Evolutionary conservation across 1,140 invertebrate species (phyloP).

Genomic region (Apis florea): DNA sequence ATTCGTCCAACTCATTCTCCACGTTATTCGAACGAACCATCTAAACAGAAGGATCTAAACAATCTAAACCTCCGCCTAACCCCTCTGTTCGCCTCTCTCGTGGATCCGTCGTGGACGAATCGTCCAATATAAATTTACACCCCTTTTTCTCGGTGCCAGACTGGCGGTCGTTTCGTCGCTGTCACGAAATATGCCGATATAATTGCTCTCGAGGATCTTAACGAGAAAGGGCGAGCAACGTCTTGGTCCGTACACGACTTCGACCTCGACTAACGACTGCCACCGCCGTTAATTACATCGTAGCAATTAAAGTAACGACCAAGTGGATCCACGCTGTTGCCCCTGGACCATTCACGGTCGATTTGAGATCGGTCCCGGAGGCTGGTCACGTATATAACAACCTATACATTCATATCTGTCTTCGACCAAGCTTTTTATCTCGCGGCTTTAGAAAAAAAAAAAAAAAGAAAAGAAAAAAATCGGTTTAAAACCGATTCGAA

Average conservation of each 20-base stretch:
- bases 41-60: background rate
- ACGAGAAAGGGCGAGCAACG: background rate
- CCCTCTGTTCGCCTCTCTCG: background rate
- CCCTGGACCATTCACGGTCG: background rate
- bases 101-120: background rate
- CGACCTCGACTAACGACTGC: constrained; percentile 3
- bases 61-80: background rate
- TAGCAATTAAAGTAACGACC: constrained; percentile 42
- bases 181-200: constrained; percentile 27
- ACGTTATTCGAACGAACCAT: background rate
- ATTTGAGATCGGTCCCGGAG: background rate
- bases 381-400: background rate
- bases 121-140: constrained; percentile 3
- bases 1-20: background rate
- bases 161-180: constrained; percentile 1
- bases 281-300: constrained; percentile 26
- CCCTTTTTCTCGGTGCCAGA: constrained; percentile 6
- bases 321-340: background rate
- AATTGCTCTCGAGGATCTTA: constrained; percentile 29
- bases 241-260: background rate
- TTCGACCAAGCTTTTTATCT: too few species aligned
- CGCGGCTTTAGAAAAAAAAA: too few species aligned
- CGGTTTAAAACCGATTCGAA: too few species aligned
- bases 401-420: too few species aligned
- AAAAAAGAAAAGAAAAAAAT: too few species aligned